Percentiles rank a stretch among this genome's conserved stretches.
Conservation (phyloP, 2,113 vertebrate genomes). For the Percopsis transmontana region DNA sequence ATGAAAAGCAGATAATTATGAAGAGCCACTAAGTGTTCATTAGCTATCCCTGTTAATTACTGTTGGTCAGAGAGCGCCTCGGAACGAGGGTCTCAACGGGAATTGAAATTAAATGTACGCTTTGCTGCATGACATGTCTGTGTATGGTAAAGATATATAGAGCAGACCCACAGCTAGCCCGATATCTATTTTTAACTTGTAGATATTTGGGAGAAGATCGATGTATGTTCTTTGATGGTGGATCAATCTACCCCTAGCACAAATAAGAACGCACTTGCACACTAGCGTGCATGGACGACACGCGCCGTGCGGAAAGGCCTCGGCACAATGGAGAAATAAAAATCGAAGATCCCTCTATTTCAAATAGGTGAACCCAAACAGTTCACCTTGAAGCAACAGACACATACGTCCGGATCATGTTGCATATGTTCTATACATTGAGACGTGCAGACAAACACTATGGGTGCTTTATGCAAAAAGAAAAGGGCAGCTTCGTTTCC, state of each 20-base stretch:
- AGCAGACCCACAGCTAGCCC: not conserved
- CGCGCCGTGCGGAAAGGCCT: constrained; percentile 1
- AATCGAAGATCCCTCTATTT: constrained; percentile 32
- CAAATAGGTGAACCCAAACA: constrained; percentile 31
- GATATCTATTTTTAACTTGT: constrained; percentile 74
- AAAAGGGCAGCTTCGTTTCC: constrained; percentile 73
- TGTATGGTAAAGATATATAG: not conserved
- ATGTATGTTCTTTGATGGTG: constrained; percentile 65
- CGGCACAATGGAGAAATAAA: constrained; percentile 34
- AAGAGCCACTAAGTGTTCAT: constrained; percentile 98
- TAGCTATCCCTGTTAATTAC: constrained; percentile 99
- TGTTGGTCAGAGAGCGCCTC: constrained; percentile 91
- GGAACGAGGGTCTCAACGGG: constrained; percentile 89
- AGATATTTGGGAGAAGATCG: constrained; percentile 82
- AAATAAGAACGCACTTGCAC: constrained; percentile 12
- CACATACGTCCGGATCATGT: constrained; percentile 9
- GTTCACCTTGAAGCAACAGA: constrained; percentile 48
- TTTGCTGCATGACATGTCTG: constrained; percentile 80
- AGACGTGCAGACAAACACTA: constrained; percentile 27
- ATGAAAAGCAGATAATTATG: constrained; percentile 99
- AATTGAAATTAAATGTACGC: constrained; percentile 95
- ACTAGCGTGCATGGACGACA: not conserved
- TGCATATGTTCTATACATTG: constrained; percentile 33
- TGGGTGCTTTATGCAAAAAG: constrained; percentile 61
- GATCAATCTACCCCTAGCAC: constrained; percentile 73